Percentiles rank a stretch among this genome's conserved stretches.
These are phyloP conservation scores for Nymphicus hollandicus DNA, from an alignment of 2,113 vertebrate species.

Conservation along the genomic window DNA sequence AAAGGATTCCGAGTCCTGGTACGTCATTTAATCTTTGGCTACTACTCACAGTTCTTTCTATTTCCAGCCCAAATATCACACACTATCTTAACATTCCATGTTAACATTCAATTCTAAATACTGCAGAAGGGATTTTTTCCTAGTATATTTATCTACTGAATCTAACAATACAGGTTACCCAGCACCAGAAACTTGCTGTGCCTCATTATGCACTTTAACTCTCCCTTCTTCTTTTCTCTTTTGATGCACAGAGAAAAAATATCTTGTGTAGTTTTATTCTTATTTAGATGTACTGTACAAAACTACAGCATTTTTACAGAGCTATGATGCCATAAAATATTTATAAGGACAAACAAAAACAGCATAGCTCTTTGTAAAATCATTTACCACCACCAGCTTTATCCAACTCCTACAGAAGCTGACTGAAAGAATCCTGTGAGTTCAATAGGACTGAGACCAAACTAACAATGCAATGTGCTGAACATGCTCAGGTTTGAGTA, in stretches of 20 bases:
- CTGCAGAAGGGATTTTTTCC: not conserved
- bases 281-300: not conserved
- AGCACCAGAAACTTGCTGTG: not conserved
- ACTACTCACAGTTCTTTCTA: not conserved
- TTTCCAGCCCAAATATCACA: not conserved
- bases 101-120: not conserved
- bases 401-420: not conserved
- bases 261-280: not conserved
- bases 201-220: conserved; percentile 22
- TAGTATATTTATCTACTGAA: not conserved
- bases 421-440: not conserved
- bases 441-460: not conserved
- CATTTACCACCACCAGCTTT: not conserved
- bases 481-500: not conserved
- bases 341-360: conserved; percentile 41
- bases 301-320: not conserved
- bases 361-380: not conserved
- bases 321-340: not conserved
- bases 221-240: not conserved
- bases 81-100: not conserved
- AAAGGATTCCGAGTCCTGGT: not conserved
- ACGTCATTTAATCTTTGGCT: not conserved
- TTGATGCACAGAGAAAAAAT: not conserved
- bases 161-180: not conserved
- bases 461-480: not conserved